Evolutionary conservation across 2,888 invertebrate species (phyloP).

Genomic region (Catocala sponsa): DNA sequence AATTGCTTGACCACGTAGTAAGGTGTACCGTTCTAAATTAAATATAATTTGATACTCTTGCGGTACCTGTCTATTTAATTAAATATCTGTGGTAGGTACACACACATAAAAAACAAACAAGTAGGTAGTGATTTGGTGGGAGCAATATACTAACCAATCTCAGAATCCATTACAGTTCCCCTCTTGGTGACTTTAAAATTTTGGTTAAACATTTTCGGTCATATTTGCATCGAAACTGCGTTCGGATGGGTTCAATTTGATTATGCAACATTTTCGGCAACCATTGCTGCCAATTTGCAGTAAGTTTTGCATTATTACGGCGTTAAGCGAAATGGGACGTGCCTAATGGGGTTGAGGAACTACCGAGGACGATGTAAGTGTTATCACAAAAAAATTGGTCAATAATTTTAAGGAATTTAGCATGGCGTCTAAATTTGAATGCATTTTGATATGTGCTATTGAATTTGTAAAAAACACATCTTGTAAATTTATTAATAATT

Average conservation of each 20-base stretch:
- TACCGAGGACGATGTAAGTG: conserved; percentile 8
- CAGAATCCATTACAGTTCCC: conserved; percentile 23
- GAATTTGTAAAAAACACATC: too few species aligned
- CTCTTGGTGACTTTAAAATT: conserved; percentile 22
- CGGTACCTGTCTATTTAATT: too few species aligned
- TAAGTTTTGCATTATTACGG: conserved; percentile 65
- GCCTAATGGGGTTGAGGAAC: conserved; percentile 46
- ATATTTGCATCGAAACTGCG: conserved; percentile 78
- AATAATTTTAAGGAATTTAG: conserved; percentile 10
- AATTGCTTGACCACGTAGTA: too few species aligned
- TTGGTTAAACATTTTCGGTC: conserved; percentile 49
- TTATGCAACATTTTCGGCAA: conserved; percentile 78
- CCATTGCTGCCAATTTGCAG: conserved; percentile 67
- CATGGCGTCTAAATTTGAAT: neutral
- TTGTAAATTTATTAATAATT: too few species aligned
- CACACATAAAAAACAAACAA: neutral
- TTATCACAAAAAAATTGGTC: conserved; percentile 9
- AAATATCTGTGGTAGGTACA: too few species aligned
- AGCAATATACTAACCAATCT: conserved; percentile 8
- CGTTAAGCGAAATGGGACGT: conserved; percentile 61
- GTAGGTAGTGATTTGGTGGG: neutral
- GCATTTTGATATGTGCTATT: neutral
- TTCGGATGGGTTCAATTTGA: conserved; percentile 63
- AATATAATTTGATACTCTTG: too few species aligned
- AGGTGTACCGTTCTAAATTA: too few species aligned